Evolutionary conservation across 1,140 invertebrate species (phyloP), one percentile per base, ranked within the genome.

Genomic region (Aphidius ervi): DNA sequence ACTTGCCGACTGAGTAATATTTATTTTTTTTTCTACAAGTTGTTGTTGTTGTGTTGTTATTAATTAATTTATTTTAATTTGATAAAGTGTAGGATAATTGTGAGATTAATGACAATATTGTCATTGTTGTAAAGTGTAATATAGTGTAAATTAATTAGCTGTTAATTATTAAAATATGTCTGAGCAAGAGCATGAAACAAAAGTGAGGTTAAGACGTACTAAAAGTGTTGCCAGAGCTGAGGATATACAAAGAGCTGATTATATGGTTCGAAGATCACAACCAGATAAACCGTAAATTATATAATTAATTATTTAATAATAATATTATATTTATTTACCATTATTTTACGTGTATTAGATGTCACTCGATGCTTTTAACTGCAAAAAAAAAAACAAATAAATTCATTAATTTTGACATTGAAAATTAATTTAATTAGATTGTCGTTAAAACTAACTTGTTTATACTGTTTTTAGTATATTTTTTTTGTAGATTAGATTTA

Each of bases 141-240:
- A 54, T 39, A 6, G 31, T 39, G 31, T 9, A 37, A 52, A 9
- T 40, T 23, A 41, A 39, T 40, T 9, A 31, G 39, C 3, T 55
- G 9, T 31, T 56, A 9, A 46, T 7, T 46, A 37, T 41, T n/a
- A 8, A 23, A 57, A 61, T 56, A 71, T 68, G 68, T 71, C 69
- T 66, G 61, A 58, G 20, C 70, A 76, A 41, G 63, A 73, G 62
- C 71, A 77, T 55, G 67, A 68, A 49, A 71, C 74, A 10, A 63
- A 68, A 64, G 70, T 87, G 59, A 81, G 87, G 20, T 84, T 88
- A 62, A 83, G 91, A 64, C 83, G 93, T 65, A 87, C 91, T 3
- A 89, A 92, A 70, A 94, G 92, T 81, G 89, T 92, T 5, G 93
- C 91, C 10, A 84, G 88, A 59, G 92, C 91, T 46, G 92, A 95